Evolutionary conservation across 1,140 invertebrate genomes (phyloP), one percentile per base, ranked within the genome.

Genomic region (Sitodiplosis mosellana): DNA sequence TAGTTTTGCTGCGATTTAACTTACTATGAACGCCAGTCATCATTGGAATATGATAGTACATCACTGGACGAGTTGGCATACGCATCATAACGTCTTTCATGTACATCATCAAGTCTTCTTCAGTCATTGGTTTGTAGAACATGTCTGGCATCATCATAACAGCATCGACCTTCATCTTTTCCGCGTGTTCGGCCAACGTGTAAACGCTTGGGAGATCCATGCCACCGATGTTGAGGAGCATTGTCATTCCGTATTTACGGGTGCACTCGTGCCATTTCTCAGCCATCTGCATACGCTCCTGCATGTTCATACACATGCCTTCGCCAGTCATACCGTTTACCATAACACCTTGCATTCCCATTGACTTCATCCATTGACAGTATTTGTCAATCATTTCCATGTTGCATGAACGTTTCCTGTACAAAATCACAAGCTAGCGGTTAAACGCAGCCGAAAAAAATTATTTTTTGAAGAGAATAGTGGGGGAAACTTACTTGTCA

Each of bases 251-350:
- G 1, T 67, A 70, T 27, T 58, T 59, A 55, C 73, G 72, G 0
- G 65, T 69, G 0, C 65, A 69, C 36, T 70, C 65, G 1, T 74
- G 64, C 85, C 84, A 88, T 48, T 69, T 69, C 57, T 83, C 77
- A 3, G 76, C 63, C 11, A 80, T 59, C 40, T 65, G 57, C 64
- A 85, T 85, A 51, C 84, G 72, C 57, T 88, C 84, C 0, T 59
- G 53, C 0, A 81, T 65, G 2, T 71, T 76, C 56, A 87, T 67
- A 2, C 77, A 78, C 58, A 78, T 72, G 17, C 83, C 79, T 65
- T 89, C 84, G 5, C 84, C 85, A 36, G 72, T 78, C 1, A 82
- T 83, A 33, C 84, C 83, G 59, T 83, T 81, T 2, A 87, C 83
- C 85, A 51, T 47, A 61, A 68, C 27, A 5, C 27, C 27, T 10